Evolutionary conservation across 2,888 invertebrate species (phyloP), one percentile per base, ranked within the genome.

Genomic region (Ectemnius lituratus): DNA sequence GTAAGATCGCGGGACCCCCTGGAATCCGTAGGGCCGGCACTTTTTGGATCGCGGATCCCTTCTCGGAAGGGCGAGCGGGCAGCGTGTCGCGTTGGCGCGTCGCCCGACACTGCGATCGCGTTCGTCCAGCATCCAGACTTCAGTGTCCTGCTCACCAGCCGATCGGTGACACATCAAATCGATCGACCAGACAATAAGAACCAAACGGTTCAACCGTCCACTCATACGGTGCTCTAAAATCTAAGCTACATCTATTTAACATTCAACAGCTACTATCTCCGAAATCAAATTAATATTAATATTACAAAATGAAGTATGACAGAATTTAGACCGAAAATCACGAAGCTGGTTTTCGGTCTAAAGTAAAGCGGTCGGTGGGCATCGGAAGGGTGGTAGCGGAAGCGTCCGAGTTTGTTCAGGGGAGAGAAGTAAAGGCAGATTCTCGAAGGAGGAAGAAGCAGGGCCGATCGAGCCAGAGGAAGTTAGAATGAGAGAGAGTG

Each of bases 1-100:
- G 75, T 70, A 70, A 75, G 78, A 80, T 76, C 77, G 73, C 49
- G 64, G 46, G 58, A 49, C 63, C 74, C 80, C 68, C 71, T 67
- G 82, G 80, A 82, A 83, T 79, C 67, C 79, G 61, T 70, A 46
- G 69, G 83, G 83, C 79, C 83, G 77, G 74, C 71, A 79, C 70
- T 70, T 81, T 73, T 72, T 74, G 73, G 72, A 64, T 62, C 64
- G 58, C 57, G 70, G 75, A 78, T 80, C 83, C 80, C 78, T 80
- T 82, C 78, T 73, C 68, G 80, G 78, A 82, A 80, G 82, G 70
- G 59, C 70, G 65, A 58, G 65, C 57, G 66, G 64, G 60, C 74
- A 65, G 63, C 46, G 74, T 62, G 70, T 63, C 63, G n/a, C 59
- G 58, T 4, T 52, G 52, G 52, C 52, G 52, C 52, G 52, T 16